Evolutionary conservation across 1,140 invertebrate genomes (phyloP), one percentile per base, ranked within the genome.

Genomic region (Nomia melanderi): DNA sequence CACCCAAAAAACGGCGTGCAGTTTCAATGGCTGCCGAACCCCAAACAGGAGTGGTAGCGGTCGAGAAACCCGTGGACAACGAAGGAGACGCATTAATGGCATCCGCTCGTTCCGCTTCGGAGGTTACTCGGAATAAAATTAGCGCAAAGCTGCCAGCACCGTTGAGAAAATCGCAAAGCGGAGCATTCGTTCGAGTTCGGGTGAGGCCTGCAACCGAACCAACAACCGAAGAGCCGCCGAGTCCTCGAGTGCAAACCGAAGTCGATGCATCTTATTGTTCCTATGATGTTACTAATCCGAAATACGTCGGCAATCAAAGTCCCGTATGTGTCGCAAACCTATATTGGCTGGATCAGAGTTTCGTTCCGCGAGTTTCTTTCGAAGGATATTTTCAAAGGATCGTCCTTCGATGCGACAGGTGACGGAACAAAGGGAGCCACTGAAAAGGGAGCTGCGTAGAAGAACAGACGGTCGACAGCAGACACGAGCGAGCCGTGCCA

Each of bases 211-310:
- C 91, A 25, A 88, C 90, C 0, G 91, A 92, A 17, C 78, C 79
- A 27, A 72, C 85, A 0, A 72, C 88, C 29, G 88, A 85, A 33
- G 94, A 94, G 83, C 90, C 93, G 0, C 92, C 93, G 9, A 94
- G 93, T 73, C 94, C 94, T 8, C 90, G 93, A 17, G 93, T 94
- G 73, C 92, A 93, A 14, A 93, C 93, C 0, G 94, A 94, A 76
- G 93, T 94, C 7, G 94, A 94, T 86, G 94, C 94, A 56, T 93
- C 94, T 20, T 94, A 94, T 71, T 94, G 90, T 66, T 92, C 92
- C 41, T 92, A 92, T 50, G 91, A 92, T 59, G 87, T 91, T 9
- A 92, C 91, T 36, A 91, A 91, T 79, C 88, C 88, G 20, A 92
- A 92, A 85, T 89, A 92, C 69, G 73, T 91, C 56, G 91, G 90